Evolutionary conservation across 1,140 invertebrate species (phyloP).

Genomic region (Drosophila watanabei): DNA sequence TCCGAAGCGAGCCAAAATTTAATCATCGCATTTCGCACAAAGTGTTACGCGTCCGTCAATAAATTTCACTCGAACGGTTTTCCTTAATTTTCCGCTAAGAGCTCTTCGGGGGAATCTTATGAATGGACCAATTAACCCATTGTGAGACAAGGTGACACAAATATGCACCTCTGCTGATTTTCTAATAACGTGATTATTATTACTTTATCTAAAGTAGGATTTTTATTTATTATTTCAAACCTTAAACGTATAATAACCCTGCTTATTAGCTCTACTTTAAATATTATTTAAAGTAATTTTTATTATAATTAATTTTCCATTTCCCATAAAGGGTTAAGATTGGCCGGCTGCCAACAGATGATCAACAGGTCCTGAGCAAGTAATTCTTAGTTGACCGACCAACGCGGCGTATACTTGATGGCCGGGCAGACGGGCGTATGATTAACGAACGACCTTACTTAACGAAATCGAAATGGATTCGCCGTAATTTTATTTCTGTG

Average conservation of each 20-base stretch:
- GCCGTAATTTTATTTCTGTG: constrained; percentile 49
- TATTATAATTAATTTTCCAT: no score
- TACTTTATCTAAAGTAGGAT: background rate
- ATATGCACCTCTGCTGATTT: rapidly evolving
- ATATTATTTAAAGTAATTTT: no score
- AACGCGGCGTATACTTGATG: constrained; percentile 43
- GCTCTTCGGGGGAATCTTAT: constrained; percentile 57
- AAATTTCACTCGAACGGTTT: constrained; percentile 35
- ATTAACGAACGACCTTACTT: constrained; percentile 59
- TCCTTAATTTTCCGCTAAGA: constrained; percentile 4
- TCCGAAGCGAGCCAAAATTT: constrained; percentile 11
- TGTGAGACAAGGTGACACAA: background rate
- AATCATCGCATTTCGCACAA: constrained; percentile 35
- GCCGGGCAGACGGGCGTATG: constrained; percentile 14
- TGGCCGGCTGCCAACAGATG: constrained; percentile 55
- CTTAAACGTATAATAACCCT: background rate
- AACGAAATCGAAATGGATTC: constrained; percentile 42
- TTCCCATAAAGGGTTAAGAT: background rate
- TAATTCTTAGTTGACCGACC: background rate
- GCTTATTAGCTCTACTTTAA: background rate
- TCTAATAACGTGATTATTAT: no score
- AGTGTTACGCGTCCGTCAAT: constrained; percentile 24
- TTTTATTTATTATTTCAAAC: background rate
- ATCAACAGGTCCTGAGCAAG: constrained; percentile 37
- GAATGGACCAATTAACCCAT: constrained; percentile 54